Base-by-base conservation (phyloP, 2,888 invertebrate genomes). In the Pocota personata region DNA sequence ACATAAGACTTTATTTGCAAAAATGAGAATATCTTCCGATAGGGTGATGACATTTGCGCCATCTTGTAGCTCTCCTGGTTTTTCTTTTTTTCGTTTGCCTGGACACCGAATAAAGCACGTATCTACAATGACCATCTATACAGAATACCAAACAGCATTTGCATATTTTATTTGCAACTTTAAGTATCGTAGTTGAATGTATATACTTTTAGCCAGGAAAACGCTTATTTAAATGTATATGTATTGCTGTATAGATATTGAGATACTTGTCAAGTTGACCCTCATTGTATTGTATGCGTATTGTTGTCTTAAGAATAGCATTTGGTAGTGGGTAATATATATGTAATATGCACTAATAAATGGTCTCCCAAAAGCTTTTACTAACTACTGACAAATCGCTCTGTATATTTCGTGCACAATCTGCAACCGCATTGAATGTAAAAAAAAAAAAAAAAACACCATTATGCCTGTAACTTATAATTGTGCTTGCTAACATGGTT, bases 401-500 rank as follows among this genome's bases (percentile, higher is more conserved):
- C 52, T 32, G 37, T 62, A 16, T 50, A 62, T 52, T 58, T 73
- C 57, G 72, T 30, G 40, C 73, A 62, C 62, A 27, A 50, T 40
- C 21, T 78, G 62, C 62, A 55, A 71, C 52, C 35, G 50, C 69
- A 57, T 71, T 50, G 10, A 75, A 79, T 73, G 75, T 75, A 82
- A 46, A 35, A 37, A 7, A 32, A 5, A 37, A 37, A n/a, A n/a
- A n/a, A n/a, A n/a, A 40, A 2, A 24, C 8, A 12, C 37, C 3
- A n/a, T 46, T 62, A 30, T 46, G 46, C 16, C 35, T 48, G 19
- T 64, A 40, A 69, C 43, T 46, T 21, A 14, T 64, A 78, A 32
- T 71, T 79, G 76, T 86, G 84, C 82, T 86, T 86, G 82, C 57
- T 67, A 67, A 64, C 78, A 71, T 86, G 72, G 82, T 67, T 16